phyloP scores from a whole-genome alignment of 2,888 invertebrate species.

The Peribatodes rhomboidaria region DNA sequence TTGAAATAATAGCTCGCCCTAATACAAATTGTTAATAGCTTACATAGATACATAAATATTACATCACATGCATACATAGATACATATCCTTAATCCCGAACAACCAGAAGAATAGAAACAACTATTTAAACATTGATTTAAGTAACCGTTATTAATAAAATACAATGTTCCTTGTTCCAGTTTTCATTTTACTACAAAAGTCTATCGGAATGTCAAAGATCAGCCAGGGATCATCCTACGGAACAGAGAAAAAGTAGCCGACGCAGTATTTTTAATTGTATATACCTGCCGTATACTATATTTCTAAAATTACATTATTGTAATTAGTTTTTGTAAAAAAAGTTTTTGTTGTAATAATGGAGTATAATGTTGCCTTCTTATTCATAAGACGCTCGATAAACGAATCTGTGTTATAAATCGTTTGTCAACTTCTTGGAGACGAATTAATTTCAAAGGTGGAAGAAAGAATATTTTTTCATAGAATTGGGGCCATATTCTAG shows the following conservation, averaged over 20 bases:
- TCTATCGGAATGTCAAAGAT: slow-evolving; percentile 94
- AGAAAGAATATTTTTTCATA: background rate
- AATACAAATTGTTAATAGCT: no score
- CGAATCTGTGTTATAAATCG: background rate
- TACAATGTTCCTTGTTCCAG: slow-evolving; percentile 88
- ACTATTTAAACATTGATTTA: no score
- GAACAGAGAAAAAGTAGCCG: slow-evolving; percentile 86
- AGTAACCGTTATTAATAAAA: no score
- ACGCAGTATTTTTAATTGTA: slow-evolving; percentile 44
- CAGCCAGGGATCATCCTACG: slow-evolving; percentile 94
- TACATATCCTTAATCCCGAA: no score
- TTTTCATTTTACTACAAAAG: slow-evolving; percentile 91
- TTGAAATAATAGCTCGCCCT: no score
- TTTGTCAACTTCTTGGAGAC: background rate
- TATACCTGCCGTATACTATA: slow-evolving; percentile 47
- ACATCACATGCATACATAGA: no score
- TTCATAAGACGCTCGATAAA: background rate
- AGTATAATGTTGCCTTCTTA: slow-evolving; percentile 25
- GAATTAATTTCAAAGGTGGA: no score
- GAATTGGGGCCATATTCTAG: no score
- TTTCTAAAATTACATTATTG: slow-evolving; percentile 45
- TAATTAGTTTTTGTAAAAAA: slow-evolving; percentile 49
- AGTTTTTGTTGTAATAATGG: slow-evolving; percentile 22
- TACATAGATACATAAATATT: no score
- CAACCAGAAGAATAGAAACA: no score